phyloP scores from a whole-genome alignment of 2,113 vertebrate species.

The Dasyornis broadbenti region DNA sequence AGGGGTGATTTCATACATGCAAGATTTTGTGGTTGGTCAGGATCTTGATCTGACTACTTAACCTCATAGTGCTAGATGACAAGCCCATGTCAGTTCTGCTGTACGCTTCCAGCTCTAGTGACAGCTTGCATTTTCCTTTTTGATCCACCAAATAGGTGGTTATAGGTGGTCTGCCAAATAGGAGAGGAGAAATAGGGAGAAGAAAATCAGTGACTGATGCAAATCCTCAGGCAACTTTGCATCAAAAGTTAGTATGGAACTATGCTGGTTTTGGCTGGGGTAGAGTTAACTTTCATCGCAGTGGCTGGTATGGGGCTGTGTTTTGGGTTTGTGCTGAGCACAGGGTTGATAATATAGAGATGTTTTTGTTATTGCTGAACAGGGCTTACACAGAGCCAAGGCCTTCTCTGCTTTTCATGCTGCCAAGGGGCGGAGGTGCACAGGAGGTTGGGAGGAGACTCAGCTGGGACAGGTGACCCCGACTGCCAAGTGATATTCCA shows the following conservation, averaged over 20 bases:
- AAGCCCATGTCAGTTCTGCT: neutral
- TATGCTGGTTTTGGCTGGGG: neutral
- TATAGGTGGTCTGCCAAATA: neutral
- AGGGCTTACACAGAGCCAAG: neutral
- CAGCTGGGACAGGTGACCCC: fast-evolving
- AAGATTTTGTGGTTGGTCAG: neutral
- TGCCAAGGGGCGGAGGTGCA: fast-evolving
- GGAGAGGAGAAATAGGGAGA: neutral
- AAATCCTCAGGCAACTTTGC: neutral
- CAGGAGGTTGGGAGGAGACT: fast-evolving
- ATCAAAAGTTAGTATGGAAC: neutral
- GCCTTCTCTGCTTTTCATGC: fast-evolving
- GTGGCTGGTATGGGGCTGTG: neutral
- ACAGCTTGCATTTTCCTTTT: neutral
- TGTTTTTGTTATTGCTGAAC: neutral
- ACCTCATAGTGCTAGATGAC: neutral
- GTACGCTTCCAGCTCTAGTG: neutral
- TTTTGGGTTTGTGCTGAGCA: neutral
- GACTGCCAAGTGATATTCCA: neutral
- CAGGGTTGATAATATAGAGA: neutral
- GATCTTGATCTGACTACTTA: neutral
- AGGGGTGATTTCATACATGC: neutral
- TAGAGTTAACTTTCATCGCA: neutral
- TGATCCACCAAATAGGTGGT: neutral
- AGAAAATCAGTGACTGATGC: neutral